Evolutionary conservation across 1,140 invertebrate species (phyloP).

Genomic region (Centruroides sculpturatus): DNA sequence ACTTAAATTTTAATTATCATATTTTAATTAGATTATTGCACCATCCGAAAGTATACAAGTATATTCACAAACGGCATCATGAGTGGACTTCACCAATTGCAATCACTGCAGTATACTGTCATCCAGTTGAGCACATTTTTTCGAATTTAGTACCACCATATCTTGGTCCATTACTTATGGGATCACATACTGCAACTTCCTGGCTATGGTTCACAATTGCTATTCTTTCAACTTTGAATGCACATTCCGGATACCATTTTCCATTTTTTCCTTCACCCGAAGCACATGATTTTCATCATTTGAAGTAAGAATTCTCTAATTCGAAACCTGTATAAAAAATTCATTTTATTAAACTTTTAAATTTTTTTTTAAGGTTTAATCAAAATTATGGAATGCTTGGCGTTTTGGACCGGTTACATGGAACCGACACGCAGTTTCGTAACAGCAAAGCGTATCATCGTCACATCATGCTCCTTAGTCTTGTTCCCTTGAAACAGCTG

Average conservation of each 20-base stretch:
- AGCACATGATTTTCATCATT: conserved; percentile 79
- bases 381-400: conserved; percentile 75
- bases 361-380: conserved; percentile 47
- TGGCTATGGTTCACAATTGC: conserved; percentile 72
- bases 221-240: conserved; percentile 62
- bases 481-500: conserved; percentile 53
- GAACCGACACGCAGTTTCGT: conserved; percentile 63
- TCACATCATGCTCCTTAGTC: conserved; percentile 64
- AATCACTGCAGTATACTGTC: conserved; percentile 69
- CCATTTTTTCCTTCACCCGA: conserved; percentile 80
- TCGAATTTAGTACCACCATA: conserved; percentile 67
- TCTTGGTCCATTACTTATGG: conserved; percentile 60
- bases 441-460: conserved; percentile 52
- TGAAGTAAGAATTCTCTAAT: conserved; percentile 45
- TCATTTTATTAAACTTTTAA: background rate
- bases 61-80: conserved; percentile 73
- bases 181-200: conserved; percentile 63
- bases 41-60: conserved; percentile 55
- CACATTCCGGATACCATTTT: conserved; percentile 77
- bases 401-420: conserved; percentile 67
- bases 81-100: conserved; percentile 74
- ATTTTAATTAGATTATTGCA: conserved; percentile 49
- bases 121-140: conserved; percentile 71
- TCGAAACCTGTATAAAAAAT: no score
- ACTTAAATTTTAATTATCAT: background rate